Evolutionary conservation across 2,113 vertebrate species (phyloP).

Genomic region (Isichthys henryi): DNA sequence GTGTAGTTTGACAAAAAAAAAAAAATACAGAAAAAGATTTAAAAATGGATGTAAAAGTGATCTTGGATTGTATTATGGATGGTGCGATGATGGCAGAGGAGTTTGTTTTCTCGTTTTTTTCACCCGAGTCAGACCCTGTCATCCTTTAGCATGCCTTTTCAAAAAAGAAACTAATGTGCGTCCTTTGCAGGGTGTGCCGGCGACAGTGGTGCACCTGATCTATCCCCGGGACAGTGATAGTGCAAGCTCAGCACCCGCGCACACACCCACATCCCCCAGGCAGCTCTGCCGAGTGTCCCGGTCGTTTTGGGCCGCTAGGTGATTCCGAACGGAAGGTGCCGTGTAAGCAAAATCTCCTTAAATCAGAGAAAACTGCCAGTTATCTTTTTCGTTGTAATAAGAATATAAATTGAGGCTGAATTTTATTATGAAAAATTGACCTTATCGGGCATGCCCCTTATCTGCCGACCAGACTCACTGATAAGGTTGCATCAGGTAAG

Average conservation of each 20-base stretch:
- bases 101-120: background rate
- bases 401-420: constrained; percentile 36
- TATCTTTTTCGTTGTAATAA: constrained; percentile 28
- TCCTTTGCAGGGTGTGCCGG: background rate
- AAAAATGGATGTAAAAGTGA: background rate
- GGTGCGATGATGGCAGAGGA: background rate
- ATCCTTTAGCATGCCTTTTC: background rate
- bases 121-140: background rate
- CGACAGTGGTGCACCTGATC: constrained; percentile 8
- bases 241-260: constrained; percentile 20
- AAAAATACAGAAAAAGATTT: background rate
- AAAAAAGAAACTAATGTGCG: constrained; percentile 7
- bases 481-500: constrained; percentile 40
- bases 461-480: constrained; percentile 36
- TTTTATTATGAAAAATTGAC: constrained; percentile 36
- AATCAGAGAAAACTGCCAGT: constrained; percentile 27
- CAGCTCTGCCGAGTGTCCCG: background rate
- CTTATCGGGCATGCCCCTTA: constrained; percentile 38
- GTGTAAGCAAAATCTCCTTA: constrained; percentile 26
- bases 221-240: background rate
- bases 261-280: background rate
- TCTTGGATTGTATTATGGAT: background rate
- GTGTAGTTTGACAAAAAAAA: background rate
- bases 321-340: constrained; percentile 23
- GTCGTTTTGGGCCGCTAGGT: constrained; percentile 19